These are phyloP conservation scores for Acleris laterana DNA, from an alignment of 2,888 invertebrate species.

Conservation along the genomic window DNA sequence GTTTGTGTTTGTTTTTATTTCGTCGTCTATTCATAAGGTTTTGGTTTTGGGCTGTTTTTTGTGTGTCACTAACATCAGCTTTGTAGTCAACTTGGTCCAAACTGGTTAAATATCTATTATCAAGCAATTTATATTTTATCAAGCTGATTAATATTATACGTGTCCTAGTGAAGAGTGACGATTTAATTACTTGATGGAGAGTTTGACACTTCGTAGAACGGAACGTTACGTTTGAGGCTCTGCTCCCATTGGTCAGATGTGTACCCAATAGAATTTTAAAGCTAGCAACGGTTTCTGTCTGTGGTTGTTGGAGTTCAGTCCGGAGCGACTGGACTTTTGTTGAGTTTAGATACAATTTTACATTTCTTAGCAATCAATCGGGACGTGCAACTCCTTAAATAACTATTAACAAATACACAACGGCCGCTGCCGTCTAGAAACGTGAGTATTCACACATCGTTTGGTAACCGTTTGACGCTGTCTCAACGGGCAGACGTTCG, in stretches of 20 bases:
- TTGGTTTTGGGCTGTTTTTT: too few relatives aligned
- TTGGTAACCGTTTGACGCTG: slow-evolving; percentile 60
- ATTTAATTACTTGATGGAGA: slow-evolving; percentile 3
- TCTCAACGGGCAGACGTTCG: slow-evolving; percentile 61
- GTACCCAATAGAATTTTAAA: slow-evolving; percentile 67
- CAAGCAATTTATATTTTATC: too few relatives aligned
- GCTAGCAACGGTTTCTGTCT: slow-evolving; percentile 80
- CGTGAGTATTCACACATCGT: slow-evolving; percentile 63
- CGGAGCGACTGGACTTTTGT: slow-evolving; percentile 68
- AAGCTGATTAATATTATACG: too few relatives aligned
- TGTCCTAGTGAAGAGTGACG: neutral
- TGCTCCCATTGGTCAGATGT: slow-evolving; percentile 55
- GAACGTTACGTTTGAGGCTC: slow-evolving; percentile 48
- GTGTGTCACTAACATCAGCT: too few relatives aligned
- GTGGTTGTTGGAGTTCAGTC: slow-evolving; percentile 59
- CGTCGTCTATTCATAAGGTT: too few relatives aligned
- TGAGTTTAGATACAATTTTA: slow-evolving; percentile 61
- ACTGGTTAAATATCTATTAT: too few relatives aligned
- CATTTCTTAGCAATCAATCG: slow-evolving; percentile 50
- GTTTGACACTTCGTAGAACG: slow-evolving; percentile 44
- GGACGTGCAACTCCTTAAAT: slow-evolving; percentile 56
- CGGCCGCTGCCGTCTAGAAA: slow-evolving; percentile 66
- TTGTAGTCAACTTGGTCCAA: too few relatives aligned
- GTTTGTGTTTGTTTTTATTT: too few relatives aligned
- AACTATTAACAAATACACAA: slow-evolving; percentile 54